A percentile compares a stretch with the other conserved stretches of the same genome.
Evolutionary conservation across 53 echinoderm and acorn worm genomes (phyloP).

Genomic region (Stichopus horrens): DNA sequence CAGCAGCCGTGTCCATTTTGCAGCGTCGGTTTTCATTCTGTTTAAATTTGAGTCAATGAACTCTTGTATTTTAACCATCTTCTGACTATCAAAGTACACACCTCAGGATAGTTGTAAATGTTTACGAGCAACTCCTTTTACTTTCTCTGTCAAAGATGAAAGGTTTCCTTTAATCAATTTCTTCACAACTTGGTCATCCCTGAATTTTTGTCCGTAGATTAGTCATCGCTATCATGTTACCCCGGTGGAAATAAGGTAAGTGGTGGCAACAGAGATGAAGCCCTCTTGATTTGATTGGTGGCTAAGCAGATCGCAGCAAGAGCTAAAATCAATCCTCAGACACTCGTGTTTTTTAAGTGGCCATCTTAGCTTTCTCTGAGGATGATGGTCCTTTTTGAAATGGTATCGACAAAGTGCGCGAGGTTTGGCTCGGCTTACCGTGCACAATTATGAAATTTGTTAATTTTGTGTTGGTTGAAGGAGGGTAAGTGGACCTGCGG

Average conservation of each 20-base stretch:
- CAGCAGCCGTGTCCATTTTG: background rate
- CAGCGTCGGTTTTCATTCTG: background rate
- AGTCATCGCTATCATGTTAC: conserved; percentile 40
- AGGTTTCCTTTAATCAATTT: conserved; percentile 40
- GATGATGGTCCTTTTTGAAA: background rate
- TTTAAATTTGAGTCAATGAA: background rate
- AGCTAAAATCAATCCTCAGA: conserved; percentile 33
- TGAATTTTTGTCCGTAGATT: conserved; percentile 4
- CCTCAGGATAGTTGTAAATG: conserved; percentile 29
- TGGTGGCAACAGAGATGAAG: background rate
- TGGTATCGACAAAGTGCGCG: background rate
- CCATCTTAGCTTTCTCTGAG: background rate
- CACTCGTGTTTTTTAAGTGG: conserved; percentile 18
- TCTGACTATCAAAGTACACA: background rate
- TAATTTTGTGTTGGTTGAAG: conserved; percentile 30
- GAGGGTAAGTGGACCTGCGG: conserved; percentile 34
- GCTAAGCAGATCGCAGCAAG: conserved; percentile 37
- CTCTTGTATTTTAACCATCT: background rate
- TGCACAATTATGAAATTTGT: conserved; percentile 21
- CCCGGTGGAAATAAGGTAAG: conserved; percentile 13
- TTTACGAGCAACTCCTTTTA: background rate
- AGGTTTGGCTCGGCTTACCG: conserved; percentile 12
- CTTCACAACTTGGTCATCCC: conserved; percentile 14
- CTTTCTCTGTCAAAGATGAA: background rate
- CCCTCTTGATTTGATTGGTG: conserved; percentile 31